A percentile compares a stretch with the other conserved stretches of the same genome.
Conservation (phyloP, 1,140 invertebrate species). For the Zaprionus capensis region DNA sequence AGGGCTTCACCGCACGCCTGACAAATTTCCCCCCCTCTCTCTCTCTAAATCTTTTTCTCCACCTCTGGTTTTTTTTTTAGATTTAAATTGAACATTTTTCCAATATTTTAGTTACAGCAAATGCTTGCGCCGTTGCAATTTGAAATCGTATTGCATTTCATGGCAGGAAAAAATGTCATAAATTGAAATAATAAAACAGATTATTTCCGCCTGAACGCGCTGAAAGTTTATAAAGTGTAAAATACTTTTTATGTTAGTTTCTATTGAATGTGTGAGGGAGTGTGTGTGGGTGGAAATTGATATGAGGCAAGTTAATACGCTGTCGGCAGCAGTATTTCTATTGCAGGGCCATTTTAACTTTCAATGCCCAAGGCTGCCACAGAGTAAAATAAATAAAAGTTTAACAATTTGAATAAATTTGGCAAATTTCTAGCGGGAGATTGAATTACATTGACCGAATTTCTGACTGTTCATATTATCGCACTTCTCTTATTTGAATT, state of each 20-base stretch:
- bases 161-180: background rate
- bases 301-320: background rate
- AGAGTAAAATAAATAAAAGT: background rate
- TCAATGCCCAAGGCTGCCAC: background rate
- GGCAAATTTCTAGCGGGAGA: background rate
- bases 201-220: slow-evolving; percentile 14
- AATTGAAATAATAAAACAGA: slow-evolving; percentile 8
- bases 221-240: slow-evolving; percentile 16
- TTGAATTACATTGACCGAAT: background rate
- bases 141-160: background rate
- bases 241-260: background rate
- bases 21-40: background rate
- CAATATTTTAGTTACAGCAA: background rate
- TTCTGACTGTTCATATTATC: background rate
- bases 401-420: background rate
- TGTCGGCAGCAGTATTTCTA: background rate
- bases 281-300: background rate
- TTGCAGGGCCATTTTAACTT: background rate
- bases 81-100: background rate
- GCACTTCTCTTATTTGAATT: background rate
- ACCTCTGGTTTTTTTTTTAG: background rate
- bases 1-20: background rate
- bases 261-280: background rate
- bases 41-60: background rate
- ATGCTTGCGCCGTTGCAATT: background rate